Base-by-base conservation (phyloP, 2,113 vertebrate genomes). In the human (Homo sapiens) region DNA sequence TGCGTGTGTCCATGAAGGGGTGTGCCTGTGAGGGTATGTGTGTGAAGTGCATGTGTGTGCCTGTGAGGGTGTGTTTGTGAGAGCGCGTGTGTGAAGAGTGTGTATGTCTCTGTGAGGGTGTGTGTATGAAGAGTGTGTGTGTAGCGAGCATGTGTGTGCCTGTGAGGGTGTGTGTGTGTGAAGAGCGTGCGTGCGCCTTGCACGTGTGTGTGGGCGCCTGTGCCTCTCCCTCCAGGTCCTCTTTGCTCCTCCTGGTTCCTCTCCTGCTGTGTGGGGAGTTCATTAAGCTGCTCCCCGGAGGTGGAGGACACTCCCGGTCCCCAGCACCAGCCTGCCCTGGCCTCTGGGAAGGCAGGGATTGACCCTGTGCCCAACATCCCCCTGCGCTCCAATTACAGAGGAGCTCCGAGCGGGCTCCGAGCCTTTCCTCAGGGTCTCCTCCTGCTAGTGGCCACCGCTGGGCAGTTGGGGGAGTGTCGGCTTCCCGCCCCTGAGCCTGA, bases 391-490 rank as follows among this genome's bases (percentile, higher is more conserved):
- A 84, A 20, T 91, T 91, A 89, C 4, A 7, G 76, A 59, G 48
- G 38, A 40, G 35, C 50, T 76, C 48, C 3, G 68, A 6, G 68
- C 35, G 32, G 52, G 35, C 48, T 17, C 0, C 0, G 13, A 0
- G 40, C 25, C 70, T 20, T 30, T 87, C 57, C 76, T 32, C 8
- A 25, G 12, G 66, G 43, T 35, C 90, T 68, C n/a, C 38, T 14
- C 68, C 92, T 30, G 89, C 95, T 91, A 59, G 59, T 4, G 35
- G 55, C 70, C 11, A 4, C 45, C 4, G 1, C 38, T 16, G 72
- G 83, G 90, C 64, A 72, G 23, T 1, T 5, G 32, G 6, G 12
- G 43, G 50, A 8, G 30, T 17, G 43, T 52, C 3, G 40, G 25
- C 13, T 23, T 76, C 48, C 16, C 1, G 0, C 81, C 16, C 9